phyloP scores from a whole-genome alignment of 2,888 invertebrate genomes.

The Keiferia lycopersicella region DNA sequence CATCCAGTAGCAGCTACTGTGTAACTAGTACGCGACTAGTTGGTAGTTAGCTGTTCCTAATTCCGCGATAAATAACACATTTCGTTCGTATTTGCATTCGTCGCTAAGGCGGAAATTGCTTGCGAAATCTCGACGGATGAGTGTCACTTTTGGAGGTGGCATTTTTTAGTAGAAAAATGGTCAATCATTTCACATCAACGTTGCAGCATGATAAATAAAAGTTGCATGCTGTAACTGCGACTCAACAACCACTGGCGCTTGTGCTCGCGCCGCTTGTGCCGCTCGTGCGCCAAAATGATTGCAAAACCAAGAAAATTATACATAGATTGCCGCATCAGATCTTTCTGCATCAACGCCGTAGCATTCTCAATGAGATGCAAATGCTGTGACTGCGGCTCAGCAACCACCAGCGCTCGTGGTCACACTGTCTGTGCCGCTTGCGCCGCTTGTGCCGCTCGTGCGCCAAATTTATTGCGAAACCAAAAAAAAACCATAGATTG shows the following conservation, averaged over 20 bases:
- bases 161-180: background rate
- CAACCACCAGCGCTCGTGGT: conserved; percentile 22
- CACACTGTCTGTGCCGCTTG: background rate
- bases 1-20: conserved; percentile 32
- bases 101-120: conserved; percentile 73
- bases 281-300: no score
- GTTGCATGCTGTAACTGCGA: no score
- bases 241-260: no score
- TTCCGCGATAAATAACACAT: conserved; percentile 75
- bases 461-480: no score
- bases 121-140: conserved; percentile 65
- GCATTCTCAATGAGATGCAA: conserved; percentile 37
- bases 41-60: conserved; percentile 42
- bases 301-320: no score
- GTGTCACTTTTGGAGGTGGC: conserved; percentile 10
- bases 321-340: conserved; percentile 4
- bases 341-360: conserved; percentile 14
- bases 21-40: conserved; percentile 49
- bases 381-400: conserved; percentile 30
- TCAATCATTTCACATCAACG: no score
- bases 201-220: no score
- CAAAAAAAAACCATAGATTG: no score
- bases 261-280: no score
- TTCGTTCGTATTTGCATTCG: conserved; percentile 72
- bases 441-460: no score